Percentiles rank a stretch among this genome's conserved stretches.
Conservation (phyloP, 2,113 vertebrate species). For the Prietella phreatophila region DNA sequence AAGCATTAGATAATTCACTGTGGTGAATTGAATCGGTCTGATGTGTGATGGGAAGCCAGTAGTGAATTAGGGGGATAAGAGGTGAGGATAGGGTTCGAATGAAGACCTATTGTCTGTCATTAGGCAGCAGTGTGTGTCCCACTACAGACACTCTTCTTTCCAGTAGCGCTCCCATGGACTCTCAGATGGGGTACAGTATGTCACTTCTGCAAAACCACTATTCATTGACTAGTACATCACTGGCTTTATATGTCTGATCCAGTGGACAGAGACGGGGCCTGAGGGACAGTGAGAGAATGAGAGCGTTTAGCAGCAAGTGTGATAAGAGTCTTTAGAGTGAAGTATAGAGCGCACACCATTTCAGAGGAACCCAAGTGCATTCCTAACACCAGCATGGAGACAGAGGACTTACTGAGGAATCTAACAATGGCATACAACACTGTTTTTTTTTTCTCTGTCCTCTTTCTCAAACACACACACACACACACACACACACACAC, state of each 20-base stretch:
- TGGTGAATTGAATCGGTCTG: slow-evolving; percentile 4
- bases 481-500: neutral
- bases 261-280: neutral
- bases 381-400: neutral
- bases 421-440: neutral
- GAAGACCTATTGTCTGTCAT: slow-evolving; percentile 1
- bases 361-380: neutral
- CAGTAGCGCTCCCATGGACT: neutral
- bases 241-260: slow-evolving; percentile 13
- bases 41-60: neutral
- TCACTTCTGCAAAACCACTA: slow-evolving; percentile 27
- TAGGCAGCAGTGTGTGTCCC: slow-evolving; percentile 1
- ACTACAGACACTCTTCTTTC: neutral
- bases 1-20: neutral
- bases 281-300: neutral
- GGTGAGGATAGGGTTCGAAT: slow-evolving; percentile 10
- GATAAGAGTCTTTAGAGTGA: slow-evolving; percentile 6
- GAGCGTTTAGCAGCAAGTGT: neutral
- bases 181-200: slow-evolving; percentile 16
- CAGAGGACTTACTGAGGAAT: neutral
- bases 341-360: neutral
- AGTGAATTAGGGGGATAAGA: slow-evolving; percentile 14
- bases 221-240: slow-evolving; percentile 15
- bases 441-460: neutral
- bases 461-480: neutral